These are phyloP conservation scores for Crioceris asparagi DNA, from an alignment of 2,888 invertebrate genomes.

Conservation along the genomic window DNA sequence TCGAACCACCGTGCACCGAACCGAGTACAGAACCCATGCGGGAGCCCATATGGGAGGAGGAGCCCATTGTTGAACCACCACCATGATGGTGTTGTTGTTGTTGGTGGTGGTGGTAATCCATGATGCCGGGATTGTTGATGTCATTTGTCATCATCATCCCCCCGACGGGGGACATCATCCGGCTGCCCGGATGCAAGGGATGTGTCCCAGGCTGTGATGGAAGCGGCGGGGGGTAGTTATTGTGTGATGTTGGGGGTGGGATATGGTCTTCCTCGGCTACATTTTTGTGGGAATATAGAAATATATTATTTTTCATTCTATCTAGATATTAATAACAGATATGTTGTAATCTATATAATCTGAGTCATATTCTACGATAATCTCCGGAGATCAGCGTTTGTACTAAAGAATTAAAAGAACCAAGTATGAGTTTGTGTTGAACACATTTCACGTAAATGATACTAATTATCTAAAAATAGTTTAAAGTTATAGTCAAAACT, in stretches of 20 bases:
- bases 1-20: no score
- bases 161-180: conserved; percentile 36
- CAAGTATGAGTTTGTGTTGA: no score
- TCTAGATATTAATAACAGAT: neutral
- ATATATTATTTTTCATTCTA: neutral
- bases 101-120: conserved; percentile 32
- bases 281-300: conserved; percentile 22
- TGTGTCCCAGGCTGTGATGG: conserved; percentile 25
- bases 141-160: no score
- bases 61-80: conserved; percentile 33
- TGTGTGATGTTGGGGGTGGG: no score
- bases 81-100: no score
- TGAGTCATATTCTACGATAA: no score
- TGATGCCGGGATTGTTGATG: conserved; percentile 43
- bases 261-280: conserved; percentile 68
- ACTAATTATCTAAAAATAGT: no score
- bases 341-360: neutral
- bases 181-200: conserved; percentile 25
- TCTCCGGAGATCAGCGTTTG: no score
- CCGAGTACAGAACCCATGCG: conserved; percentile 35
- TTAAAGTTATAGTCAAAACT: no score
- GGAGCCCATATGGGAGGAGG: conserved; percentile 34
- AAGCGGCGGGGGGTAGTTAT: no score
- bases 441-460: no score
- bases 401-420: no score